These are phyloP conservation scores for Eospalax fontanierii DNA, from an alignment of 2,797 vertebrate genomes.

Conservation along the genomic window DNA sequence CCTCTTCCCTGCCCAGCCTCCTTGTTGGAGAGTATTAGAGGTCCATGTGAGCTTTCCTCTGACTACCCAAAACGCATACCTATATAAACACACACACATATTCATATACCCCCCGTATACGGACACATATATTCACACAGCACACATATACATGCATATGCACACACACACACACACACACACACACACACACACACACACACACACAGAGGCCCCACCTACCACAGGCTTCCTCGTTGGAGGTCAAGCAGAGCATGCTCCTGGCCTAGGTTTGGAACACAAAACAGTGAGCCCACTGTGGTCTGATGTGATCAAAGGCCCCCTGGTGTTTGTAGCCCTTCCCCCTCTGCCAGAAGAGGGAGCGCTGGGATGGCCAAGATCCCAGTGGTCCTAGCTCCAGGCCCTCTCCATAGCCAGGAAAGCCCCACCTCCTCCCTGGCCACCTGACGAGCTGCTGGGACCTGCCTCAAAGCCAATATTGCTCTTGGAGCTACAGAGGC, in stretches of 20 bases:
- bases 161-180: background rate
- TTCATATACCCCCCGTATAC: background rate
- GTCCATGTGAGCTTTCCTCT: background rate
- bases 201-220: background rate
- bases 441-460: constrained; percentile 56
- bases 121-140: background rate
- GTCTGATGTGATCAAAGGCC: constrained; percentile 76
- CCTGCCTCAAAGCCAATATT: constrained; percentile 75
- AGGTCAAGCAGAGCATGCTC: constrained; percentile 12
- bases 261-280: constrained; percentile 80
- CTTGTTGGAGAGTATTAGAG: background rate
- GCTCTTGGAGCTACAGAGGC: constrained; percentile 71
- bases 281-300: constrained; percentile 75
- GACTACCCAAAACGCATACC: background rate
- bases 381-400: background rate
- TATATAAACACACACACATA: background rate
- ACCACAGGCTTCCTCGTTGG: constrained; percentile 66
- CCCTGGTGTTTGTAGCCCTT: constrained; percentile 48
- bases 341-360: background rate
- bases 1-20: background rate
- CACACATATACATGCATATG: background rate
- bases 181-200: background rate
- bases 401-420: constrained; percentile 33
- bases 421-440: background rate
- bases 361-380: background rate